Evolutionary conservation across 1,140 invertebrate species (phyloP), one percentile per base, ranked within the genome.

Genomic region (Aphelinus atriplicis): DNA sequence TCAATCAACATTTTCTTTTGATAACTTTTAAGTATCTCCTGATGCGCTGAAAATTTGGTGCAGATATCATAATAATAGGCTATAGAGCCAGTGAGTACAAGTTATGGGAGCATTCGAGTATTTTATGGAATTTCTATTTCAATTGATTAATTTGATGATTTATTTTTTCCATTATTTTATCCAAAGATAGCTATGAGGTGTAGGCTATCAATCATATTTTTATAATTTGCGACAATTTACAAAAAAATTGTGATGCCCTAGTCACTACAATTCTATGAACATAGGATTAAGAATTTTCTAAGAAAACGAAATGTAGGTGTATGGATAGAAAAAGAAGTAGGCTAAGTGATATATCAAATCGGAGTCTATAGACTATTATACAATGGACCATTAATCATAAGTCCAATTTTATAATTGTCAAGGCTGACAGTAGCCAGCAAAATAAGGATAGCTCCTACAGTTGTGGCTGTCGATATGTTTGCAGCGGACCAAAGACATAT

Each of bases 391-490:
- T 57, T 73, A 51, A 55, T 71, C 53, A 26, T 72, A 46, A 67
- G 26, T 62, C 71, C 73, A 78, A 71, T 78, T 71, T 80, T 81
- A 83, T 77, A 79, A 80, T 78, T 78, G 77, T 82, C 77, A 80
- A 81, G 74, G 80, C 75, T 81, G 84, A 84, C 66, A 46, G 61
- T 60, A 75, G 61, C 70, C 46, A 80, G 71, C 63, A 78, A 83
- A 80, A 53, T 74, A 77, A 81, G 83, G 83, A 85, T 83, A 83
- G 84, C 78, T 83, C 83, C 85, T 87, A 87, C 84, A 87, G 84
- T 86, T 86, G 81, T 85, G 85, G 86, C 85, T 86, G 84, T 87
- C 85, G 80, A 87, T 87, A 86, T 88, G 86, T 87, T 88, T 88
- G 83, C 87, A 88, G 87, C 81, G 86, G 87, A 87, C 85, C 84